These are phyloP conservation scores for Tetranychus cinnabarinus DNA, from an alignment of 1,140 invertebrate species.

Conservation along the genomic window DNA sequence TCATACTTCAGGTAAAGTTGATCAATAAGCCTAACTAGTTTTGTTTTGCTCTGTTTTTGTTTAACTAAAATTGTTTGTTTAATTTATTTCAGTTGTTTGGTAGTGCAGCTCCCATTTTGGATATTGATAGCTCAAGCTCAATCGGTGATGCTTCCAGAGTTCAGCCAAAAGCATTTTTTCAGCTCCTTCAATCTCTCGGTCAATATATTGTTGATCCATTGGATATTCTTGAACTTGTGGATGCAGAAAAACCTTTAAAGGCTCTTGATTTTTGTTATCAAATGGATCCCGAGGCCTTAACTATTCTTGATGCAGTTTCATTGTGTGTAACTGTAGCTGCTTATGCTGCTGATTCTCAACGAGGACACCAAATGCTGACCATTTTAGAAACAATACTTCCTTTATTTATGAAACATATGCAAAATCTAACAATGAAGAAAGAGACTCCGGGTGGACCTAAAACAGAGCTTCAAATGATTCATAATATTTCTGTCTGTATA, in stretches of 20 bases:
- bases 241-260: slow-evolving; percentile 82
- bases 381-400: slow-evolving; percentile 89
- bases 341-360: slow-evolving; percentile 78
- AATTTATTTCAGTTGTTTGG: slow-evolving; percentile 70
- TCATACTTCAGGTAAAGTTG: slow-evolving; percentile 40
- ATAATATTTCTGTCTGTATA: slow-evolving; percentile 77
- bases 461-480: slow-evolving; percentile 77
- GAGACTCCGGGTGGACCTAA: slow-evolving; percentile 37
- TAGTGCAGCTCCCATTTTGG: slow-evolving; percentile 79
- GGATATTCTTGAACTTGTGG: slow-evolving; percentile 81
- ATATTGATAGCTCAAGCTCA: slow-evolving; percentile 41
- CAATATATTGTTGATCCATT: slow-evolving; percentile 77
- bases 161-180: slow-evolving; percentile 16
- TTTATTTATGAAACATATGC: slow-evolving; percentile 77
- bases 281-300: slow-evolving; percentile 81
- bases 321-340: slow-evolving; percentile 91
- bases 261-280: slow-evolving; percentile 93
- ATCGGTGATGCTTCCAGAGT: slow-evolving; percentile 29
- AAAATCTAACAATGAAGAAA: slow-evolving; percentile 57
- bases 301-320: slow-evolving; percentile 74
- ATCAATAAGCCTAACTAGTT: not conserved
- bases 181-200: slow-evolving; percentile 39
- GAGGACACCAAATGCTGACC: slow-evolving; percentile 92
- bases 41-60: not conserved
- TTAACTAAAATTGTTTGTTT: too few species aligned